phyloP scores from a whole-genome alignment of 2,888 invertebrate genomes.

The Branchinecta sandiegonensis region DNA sequence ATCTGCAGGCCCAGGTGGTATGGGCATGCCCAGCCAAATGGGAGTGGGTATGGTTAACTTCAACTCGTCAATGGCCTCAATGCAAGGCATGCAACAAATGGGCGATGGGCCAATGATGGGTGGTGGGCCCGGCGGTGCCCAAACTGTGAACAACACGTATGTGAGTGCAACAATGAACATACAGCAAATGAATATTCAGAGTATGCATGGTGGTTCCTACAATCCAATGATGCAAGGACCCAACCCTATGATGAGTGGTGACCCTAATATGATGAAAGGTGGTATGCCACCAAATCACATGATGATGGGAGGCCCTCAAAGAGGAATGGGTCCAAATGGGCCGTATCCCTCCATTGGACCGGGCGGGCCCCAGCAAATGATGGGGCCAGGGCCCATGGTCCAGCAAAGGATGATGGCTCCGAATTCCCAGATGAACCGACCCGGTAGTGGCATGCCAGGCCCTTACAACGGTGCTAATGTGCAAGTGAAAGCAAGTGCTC shows the following conservation, averaged over 20 bases:
- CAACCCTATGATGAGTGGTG: slow-evolving; percentile 24
- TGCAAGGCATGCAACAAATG: slow-evolving; percentile 30
- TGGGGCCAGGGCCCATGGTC: slow-evolving; percentile 38
- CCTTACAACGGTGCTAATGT: slow-evolving; percentile 58
- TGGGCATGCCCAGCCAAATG: slow-evolving; percentile 32
- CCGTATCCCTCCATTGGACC: slow-evolving; percentile 27
- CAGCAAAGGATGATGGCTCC: slow-evolving; percentile 25
- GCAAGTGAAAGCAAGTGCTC: slow-evolving; percentile 88
- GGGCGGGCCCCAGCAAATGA: slow-evolving; percentile 39
- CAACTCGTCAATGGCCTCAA: slow-evolving; percentile 32
- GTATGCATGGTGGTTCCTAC: slow-evolving; percentile 27
- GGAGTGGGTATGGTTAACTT: slow-evolving; percentile 35
- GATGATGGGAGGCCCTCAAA: slow-evolving; percentile 25
- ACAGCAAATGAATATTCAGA: slow-evolving; percentile 38
- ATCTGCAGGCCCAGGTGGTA: slow-evolving; percentile 28
- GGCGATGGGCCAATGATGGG: slow-evolving; percentile 26
- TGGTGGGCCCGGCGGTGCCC: slow-evolving; percentile 31
- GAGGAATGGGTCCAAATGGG: slow-evolving; percentile 24
- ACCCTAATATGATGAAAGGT: slow-evolving; percentile 26
- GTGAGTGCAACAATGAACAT: slow-evolving; percentile 40
- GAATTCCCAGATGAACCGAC: slow-evolving; percentile 25
- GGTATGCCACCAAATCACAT: slow-evolving; percentile 24
- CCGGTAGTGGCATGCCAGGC: slow-evolving; percentile 36
- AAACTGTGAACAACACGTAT: slow-evolving; percentile 39
- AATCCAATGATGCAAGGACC: slow-evolving; percentile 30